Evolutionary conservation across 2,888 invertebrate species (phyloP).

Genomic region (Gonocerus acuteangulatus): DNA sequence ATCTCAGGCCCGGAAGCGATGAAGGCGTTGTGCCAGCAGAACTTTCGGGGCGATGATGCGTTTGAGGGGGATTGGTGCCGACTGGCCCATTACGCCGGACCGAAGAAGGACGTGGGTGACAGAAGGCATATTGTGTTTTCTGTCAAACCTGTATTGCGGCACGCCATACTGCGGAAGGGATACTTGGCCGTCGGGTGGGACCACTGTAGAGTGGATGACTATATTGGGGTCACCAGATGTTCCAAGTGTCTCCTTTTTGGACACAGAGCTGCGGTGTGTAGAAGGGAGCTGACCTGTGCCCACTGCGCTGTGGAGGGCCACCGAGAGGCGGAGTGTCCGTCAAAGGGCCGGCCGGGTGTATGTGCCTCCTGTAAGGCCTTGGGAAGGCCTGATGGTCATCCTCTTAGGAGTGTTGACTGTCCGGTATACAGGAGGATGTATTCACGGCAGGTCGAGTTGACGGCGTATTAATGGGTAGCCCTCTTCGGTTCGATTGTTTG

Average conservation of each 20-base stretch:
- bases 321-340: background rate
- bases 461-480: background rate
- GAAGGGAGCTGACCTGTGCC: background rate
- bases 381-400: background rate
- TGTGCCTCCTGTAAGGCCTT: background rate
- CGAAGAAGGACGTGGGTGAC: too few relatives aligned
- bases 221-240: slow-evolving; percentile 5
- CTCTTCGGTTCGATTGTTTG: background rate
- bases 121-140: too few relatives aligned
- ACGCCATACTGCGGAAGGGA: background rate
- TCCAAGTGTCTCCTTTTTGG: background rate
- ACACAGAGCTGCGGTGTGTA: background rate
- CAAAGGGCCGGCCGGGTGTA: background rate
- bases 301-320: slow-evolving; percentile 1
- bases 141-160: background rate
- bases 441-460: background rate
- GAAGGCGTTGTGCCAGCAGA: too few relatives aligned
- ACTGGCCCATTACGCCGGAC: background rate
- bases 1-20: background rate
- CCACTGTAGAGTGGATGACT: background rate
- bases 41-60: background rate
- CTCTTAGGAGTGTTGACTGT: too few relatives aligned
- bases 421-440: background rate
- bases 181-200: background rate
- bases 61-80: background rate